These are phyloP conservation scores for Nomia melanderi DNA, from an alignment of 1,140 invertebrate genomes.

Conservation along the genomic window DNA sequence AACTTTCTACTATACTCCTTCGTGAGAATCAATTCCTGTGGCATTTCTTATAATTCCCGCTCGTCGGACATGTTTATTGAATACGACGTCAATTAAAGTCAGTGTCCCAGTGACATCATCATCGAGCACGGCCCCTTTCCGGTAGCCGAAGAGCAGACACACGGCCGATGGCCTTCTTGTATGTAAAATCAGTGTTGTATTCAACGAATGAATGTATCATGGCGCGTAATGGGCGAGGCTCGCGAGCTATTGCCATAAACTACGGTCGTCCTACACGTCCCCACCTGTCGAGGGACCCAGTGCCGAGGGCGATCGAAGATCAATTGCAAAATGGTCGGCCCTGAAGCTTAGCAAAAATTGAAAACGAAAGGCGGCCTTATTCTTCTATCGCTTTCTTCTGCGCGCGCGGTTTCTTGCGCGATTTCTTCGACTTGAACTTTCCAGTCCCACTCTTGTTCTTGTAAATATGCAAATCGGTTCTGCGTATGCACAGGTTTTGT, in stretches of 20 bases:
- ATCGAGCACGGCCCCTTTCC: conserved; percentile 27
- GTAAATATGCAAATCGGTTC: conserved; percentile 1
- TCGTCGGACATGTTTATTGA: not conserved
- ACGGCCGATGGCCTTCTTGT: conserved; percentile 45
- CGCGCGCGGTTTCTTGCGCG: not conserved
- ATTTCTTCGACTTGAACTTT: conserved; percentile 31
- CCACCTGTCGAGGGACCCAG: conserved; percentile 72
- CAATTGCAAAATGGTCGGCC: conserved; percentile 69
- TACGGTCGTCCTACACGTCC: conserved; percentile 77
- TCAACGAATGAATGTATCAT: conserved; percentile 66
- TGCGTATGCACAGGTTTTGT: no score
- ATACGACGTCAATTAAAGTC: not conserved
- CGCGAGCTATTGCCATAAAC: conserved; percentile 73
- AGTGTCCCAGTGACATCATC: conserved; percentile 18
- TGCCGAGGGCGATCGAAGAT: conserved; percentile 57
- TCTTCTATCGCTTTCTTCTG: conserved; percentile 29
- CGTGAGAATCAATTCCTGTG: no score
- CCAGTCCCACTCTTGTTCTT: not conserved
- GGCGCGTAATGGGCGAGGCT: conserved; percentile 74
- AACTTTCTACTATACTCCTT: no score
- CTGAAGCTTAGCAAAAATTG: conserved; percentile 37
- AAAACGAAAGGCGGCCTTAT: conserved; percentile 40
- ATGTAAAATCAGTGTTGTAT: conserved; percentile 58
- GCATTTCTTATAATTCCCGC: not conserved
- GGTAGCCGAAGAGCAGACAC: conserved; percentile 28